These are phyloP conservation scores for Pararge aegeria DNA, from an alignment of 1,140 invertebrate species.

Conservation along the genomic window DNA sequence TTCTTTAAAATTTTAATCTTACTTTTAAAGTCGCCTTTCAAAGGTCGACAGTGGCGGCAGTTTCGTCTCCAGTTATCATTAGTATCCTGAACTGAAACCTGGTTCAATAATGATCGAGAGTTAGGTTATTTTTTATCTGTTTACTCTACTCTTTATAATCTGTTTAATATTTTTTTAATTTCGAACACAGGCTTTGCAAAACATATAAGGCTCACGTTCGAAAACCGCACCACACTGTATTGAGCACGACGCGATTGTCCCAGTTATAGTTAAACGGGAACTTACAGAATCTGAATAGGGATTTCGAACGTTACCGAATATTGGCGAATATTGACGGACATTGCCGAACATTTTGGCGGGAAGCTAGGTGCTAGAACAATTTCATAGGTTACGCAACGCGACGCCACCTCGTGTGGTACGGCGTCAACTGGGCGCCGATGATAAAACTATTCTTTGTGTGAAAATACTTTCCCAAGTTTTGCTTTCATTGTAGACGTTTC, in stretches of 20 bases:
- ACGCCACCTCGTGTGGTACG: slow-evolving; percentile 47
- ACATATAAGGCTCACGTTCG: slow-evolving; percentile 30
- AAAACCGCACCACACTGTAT: slow-evolving; percentile 33
- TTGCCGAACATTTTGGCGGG: slow-evolving; percentile 35
- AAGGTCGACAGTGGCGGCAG: too few species aligned
- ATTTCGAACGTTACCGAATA: slow-evolving; percentile 29
- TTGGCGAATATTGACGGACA: neutral
- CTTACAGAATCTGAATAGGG: slow-evolving; percentile 19
- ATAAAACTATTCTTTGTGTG: slow-evolving; percentile 42
- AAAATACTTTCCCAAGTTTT: slow-evolving; percentile 36
- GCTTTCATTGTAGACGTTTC: slow-evolving; percentile 18
- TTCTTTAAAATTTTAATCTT: too few species aligned
- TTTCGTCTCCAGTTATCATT: too few species aligned
- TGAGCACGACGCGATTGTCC: slow-evolving; percentile 32
- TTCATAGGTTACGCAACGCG: slow-evolving; percentile 35
- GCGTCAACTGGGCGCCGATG: slow-evolving; percentile 24
- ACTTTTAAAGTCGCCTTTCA: too few species aligned
- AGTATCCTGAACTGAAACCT: too few species aligned
- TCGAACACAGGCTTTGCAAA: neutral
- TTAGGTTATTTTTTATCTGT: too few species aligned
- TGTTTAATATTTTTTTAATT: too few species aligned
- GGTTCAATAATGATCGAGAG: too few species aligned
- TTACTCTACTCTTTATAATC: too few species aligned
- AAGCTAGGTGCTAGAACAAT: slow-evolving; percentile 26
- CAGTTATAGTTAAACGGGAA: slow-evolving; percentile 34